Evolutionary conservation across 2,113 vertebrate genomes (phyloP), one percentile per base, ranked within the genome.

Genomic region (Cettia cetti): DNA sequence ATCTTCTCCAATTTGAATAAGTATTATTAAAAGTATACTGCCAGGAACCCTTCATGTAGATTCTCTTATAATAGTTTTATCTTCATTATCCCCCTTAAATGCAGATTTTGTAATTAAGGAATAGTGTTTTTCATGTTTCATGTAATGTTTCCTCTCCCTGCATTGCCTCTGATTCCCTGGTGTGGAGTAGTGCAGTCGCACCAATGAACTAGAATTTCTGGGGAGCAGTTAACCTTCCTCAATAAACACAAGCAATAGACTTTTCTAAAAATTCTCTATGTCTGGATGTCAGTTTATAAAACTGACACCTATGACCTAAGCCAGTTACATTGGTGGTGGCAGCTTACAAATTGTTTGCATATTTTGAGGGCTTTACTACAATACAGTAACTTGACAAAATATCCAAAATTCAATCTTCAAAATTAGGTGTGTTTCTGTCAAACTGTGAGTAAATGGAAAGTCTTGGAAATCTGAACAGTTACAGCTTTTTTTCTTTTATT

Each of bases 391-490:
- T 86, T 92, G 83, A 86, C 28, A 82, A 95, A 96, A 89, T 63
- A 90, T 40, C 86, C 75, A 82, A 86, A 95, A 91, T 94, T 94
- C 44, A 68, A 1, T 82, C 74, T 97, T 92, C 59, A 96, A 96
- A 90, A 91, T 64, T 18, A 57, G 39, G 35, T 52, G 15, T 75
- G 30, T 72, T 96, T 94, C 93, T 95, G 19, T 72, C 72, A 89
- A 89, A 68, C 27, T 83, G 40, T 22, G 27, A 7, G 12, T 57
- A 42, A 96, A 77, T 53, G 13, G 26, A 40, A 85, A 93, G 39
- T 66, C n/a, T 42, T 44, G 11, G 4, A 72, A 87, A 78, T 92
- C 76, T 78, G 63, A 82, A 77, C 30, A 85, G 21, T 61, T 84
- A 86, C 42, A 76, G 77, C 11, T 24, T 89, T 95, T 95, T 96